These are phyloP conservation scores for Tortricodes alternella DNA, from an alignment of 2,888 invertebrate species.

Conservation along the genomic window DNA sequence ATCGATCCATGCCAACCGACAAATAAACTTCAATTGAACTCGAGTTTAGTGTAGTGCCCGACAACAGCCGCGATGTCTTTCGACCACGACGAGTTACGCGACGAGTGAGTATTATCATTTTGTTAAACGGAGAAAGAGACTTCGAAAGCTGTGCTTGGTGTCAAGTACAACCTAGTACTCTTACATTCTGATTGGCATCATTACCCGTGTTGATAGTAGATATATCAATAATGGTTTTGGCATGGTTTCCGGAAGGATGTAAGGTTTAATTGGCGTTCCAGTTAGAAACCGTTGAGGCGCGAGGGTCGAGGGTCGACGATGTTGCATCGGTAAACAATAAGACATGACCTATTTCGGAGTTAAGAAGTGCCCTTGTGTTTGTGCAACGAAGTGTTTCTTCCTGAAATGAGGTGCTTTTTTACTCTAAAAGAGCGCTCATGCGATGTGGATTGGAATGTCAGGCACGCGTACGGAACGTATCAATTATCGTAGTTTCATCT, in stretches of 20 bases:
- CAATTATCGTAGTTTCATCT: no score
- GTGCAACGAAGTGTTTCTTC: not conserved
- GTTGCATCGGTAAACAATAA: constrained; percentile 49
- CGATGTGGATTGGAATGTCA: no score
- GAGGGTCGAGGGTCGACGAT: constrained; percentile 13
- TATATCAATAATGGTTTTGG: not conserved
- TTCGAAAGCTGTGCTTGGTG: not conserved
- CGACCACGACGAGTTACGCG: constrained; percentile 86
- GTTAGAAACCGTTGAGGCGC: not conserved
- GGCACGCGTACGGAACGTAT: no score
- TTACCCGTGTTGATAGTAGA: not conserved
- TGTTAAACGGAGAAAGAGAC: no score
- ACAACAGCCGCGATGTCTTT: constrained; percentile 76
- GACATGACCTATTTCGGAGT: constrained; percentile 25
- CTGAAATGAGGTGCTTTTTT: not conserved
- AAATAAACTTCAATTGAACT: constrained; percentile 14
- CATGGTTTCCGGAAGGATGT: not conserved
- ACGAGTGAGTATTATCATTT: constrained; percentile 85
- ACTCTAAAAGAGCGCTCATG: no score
- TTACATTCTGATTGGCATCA: not conserved
- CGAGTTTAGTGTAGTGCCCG: constrained; percentile 48
- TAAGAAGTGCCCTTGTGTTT: not conserved
- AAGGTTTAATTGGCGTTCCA: constrained; percentile 2
- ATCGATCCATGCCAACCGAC: constrained; percentile 59
- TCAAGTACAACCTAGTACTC: not conserved